phyloP scores from a whole-genome alignment of 2,113 vertebrate genomes.

The Chloropsis hardwickii region DNA sequence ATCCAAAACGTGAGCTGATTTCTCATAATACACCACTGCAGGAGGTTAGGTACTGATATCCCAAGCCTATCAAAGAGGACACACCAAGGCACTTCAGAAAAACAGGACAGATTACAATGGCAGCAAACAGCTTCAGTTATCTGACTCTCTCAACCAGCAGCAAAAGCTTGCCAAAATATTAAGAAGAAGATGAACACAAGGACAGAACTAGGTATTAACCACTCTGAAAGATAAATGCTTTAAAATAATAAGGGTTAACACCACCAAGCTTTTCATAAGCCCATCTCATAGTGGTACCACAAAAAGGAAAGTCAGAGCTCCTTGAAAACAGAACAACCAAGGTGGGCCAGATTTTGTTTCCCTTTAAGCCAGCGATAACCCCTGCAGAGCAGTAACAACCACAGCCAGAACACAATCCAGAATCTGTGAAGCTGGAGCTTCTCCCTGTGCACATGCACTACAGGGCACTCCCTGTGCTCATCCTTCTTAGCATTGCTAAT shows the following conservation, averaged over 20 bases:
- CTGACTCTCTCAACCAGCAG: neutral
- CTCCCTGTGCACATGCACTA: rapidly evolving
- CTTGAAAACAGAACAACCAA: neutral
- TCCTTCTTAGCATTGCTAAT: too few relatives aligned
- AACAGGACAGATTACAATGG: neutral
- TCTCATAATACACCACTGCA: neutral
- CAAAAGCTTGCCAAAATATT: neutral
- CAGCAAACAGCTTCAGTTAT: neutral
- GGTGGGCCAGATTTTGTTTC: neutral
- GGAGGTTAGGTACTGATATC: neutral
- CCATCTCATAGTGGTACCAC: neutral
- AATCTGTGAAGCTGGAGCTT: neutral
- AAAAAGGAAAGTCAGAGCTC: neutral
- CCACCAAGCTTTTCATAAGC: neutral
- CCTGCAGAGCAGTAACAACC: neutral
- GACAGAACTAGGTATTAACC: neutral
- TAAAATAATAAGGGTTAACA: neutral
- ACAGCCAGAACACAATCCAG: neutral
- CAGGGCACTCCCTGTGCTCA: neutral
- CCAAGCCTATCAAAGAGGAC: neutral
- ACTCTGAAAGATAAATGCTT: neutral
- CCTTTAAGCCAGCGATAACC: neutral
- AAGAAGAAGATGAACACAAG: neutral
- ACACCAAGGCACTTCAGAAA: neutral
- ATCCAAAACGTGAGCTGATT: neutral